Conservation (phyloP, 1,140 invertebrate genomes). For the Spodoptera frugiperda region DNA sequence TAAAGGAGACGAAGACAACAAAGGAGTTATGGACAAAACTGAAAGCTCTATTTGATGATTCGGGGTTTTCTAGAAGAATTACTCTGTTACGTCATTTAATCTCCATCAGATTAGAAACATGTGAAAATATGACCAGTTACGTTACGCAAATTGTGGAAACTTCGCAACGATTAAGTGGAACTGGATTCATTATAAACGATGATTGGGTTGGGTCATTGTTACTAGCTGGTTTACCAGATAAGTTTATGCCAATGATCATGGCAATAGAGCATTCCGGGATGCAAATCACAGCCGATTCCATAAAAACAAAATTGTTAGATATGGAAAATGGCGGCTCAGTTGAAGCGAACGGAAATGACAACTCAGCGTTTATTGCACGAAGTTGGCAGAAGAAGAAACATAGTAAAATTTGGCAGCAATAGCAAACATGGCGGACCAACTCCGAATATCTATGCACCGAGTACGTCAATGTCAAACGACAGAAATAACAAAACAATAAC, state of each 20-base stretch:
- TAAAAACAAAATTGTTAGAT: conserved; percentile 57
- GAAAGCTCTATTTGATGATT: no score
- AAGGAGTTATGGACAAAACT: no score
- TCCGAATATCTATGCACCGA: no score
- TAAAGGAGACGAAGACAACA: no score
- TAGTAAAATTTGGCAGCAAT: background rate
- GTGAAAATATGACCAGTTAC: no score
- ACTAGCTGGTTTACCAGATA: conserved; percentile 66
- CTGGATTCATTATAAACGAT: conserved; percentile 50
- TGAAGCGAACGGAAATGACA: background rate
- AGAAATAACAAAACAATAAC: conserved; percentile 39
- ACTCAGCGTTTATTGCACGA: background rate
- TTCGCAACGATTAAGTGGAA: conserved; percentile 52
- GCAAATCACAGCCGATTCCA: background rate
- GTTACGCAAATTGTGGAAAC: no score
- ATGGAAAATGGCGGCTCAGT: background rate
- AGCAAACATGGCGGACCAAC: no score
- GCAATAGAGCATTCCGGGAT: conserved; percentile 18
- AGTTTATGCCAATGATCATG: conserved; percentile 66
- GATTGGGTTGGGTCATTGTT: conserved; percentile 67
- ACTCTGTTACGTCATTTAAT: no score
- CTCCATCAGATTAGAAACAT: no score
- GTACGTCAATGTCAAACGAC: conserved; percentile 3
- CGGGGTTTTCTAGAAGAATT: no score
- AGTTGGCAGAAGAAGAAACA: background rate